Evolutionary conservation across 2,888 invertebrate genomes (phyloP).

Genomic region (Machimus rusticus): DNA sequence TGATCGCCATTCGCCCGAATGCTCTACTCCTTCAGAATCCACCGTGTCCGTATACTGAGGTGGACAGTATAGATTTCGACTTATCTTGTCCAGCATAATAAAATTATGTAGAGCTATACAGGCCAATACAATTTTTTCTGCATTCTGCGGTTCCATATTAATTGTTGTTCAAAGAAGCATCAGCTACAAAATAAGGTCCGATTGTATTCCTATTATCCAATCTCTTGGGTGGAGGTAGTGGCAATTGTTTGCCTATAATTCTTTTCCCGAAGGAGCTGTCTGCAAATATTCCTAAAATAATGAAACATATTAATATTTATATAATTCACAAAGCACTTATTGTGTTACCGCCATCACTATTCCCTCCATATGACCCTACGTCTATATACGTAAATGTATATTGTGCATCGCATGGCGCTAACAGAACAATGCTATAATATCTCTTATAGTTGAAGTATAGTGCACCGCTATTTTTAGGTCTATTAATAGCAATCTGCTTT

Average conservation of each 20-base stretch:
- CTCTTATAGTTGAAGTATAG: background rate
- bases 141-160: background rate
- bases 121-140: too few relatives aligned
- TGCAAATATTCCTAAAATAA: background rate
- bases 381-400: background rate
- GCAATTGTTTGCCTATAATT: background rate
- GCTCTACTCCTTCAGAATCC: background rate
- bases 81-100: background rate
- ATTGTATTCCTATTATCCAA: background rate
- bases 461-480: background rate
- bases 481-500: background rate
- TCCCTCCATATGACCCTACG: background rate
- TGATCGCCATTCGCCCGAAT: background rate
- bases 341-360: background rate
- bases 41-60: background rate
- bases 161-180: background rate
- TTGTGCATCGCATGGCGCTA: background rate
- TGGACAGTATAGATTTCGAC: background rate
- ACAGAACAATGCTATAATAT: background rate
- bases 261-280: background rate
- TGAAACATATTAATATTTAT: background rate
- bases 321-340: background rate
- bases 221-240: background rate
- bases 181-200: background rate
- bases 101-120: background rate